These are phyloP conservation scores for Anastrepha ludens DNA, from an alignment of 1,140 invertebrate species.

Conservation along the genomic window DNA sequence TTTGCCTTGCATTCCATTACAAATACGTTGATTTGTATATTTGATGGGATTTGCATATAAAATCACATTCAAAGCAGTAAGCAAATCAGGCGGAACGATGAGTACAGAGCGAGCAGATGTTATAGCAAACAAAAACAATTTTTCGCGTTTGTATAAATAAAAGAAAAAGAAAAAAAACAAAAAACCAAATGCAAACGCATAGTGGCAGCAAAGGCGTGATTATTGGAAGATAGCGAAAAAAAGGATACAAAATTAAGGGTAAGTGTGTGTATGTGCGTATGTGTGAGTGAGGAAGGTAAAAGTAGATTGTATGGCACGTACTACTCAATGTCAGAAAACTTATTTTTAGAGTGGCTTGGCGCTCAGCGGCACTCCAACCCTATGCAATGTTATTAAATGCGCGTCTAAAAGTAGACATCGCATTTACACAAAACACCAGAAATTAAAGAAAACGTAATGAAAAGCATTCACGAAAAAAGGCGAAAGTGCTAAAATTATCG, in stretches of 20 bases:
- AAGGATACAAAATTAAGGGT: background rate
- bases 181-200: background rate
- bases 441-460: conserved; percentile 20
- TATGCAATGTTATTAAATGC: background rate
- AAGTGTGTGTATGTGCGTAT: background rate
- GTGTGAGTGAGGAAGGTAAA: background rate
- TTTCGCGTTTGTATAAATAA: background rate
- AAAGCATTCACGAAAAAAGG: conserved; percentile 4
- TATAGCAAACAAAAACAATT: background rate
- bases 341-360: background rate
- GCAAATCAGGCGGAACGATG: background rate
- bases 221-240: background rate
- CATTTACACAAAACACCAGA: background rate
- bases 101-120: background rate
- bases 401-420: conserved; percentile 20
- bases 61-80: background rate
- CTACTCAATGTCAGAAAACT: background rate
- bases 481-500: background rate
- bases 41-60: background rate
- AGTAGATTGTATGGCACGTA: background rate
- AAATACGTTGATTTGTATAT: conserved; percentile 15
- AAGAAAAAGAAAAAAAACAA: background rate
- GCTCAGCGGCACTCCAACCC: background rate
- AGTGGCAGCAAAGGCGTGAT: too few relatives aligned
- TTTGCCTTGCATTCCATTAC: background rate